Evolutionary conservation across 2,888 invertebrate genomes (phyloP), one percentile per base, ranked within the genome.

Genomic region (Drosophila ustulata): DNA sequence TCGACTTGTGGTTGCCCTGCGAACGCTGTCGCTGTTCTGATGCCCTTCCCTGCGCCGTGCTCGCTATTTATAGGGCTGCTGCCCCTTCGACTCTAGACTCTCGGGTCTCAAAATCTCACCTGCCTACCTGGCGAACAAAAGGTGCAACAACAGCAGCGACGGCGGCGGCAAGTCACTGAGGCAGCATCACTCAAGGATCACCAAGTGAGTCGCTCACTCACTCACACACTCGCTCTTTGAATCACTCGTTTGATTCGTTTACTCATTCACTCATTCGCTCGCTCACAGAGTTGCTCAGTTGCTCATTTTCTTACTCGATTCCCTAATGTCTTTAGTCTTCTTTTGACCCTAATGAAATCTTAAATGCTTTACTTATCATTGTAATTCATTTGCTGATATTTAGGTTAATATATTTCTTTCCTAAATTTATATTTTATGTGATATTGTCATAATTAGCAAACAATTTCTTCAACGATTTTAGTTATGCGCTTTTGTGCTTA

Each of bases 31-130:
- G 82, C 84, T 85, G 85, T 89, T 91, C 91, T 91, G 92, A 91
- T 91, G 91, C 92, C 92, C 91, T 92, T 92, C 91, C 80, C 89
- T 82, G 83, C 82, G 71, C 86, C 65, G 79, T 65, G 67, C 64
- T 51, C 78, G 65, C 85, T 89, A 89, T 91, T 90, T 90, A 90
- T 90, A 90, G 86, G 71, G 28, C 58, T 37, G 72, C 75, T 66
- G 37, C 75, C 78, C 56, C 57, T 18, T 18, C 18, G 18, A 18
- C 66, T 57, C 26, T 46, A 59, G 57, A 37, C 37, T 37, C 9
- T 23, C 25, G 18, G 18, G 18, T 18, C 46, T 46, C 47, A 39
- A 18, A 28, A 58, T 82, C 88, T 75, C 80, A 78, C 78, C 78
- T 78, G 78, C 78, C 75, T 46, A 55, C 53, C 84, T 82, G 72